Percentiles rank a stretch among this genome's conserved stretches.
phyloP scores from a whole-genome alignment of 2,113 vertebrate genomes.

The Corythornis vintsioides region DNA sequence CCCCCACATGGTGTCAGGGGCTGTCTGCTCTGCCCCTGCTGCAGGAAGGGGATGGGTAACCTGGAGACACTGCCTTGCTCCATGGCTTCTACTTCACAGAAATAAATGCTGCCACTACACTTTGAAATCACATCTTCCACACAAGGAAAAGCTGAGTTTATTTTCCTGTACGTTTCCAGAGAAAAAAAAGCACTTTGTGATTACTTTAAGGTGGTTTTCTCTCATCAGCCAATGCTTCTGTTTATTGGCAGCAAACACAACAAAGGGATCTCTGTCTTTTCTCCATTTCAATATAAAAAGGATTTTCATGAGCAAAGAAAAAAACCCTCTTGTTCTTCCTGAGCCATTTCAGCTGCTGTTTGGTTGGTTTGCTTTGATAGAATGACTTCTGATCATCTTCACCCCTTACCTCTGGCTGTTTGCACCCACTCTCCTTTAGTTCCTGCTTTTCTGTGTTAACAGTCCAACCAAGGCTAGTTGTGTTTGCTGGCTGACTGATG shows the following conservation, averaged over 20 bases:
- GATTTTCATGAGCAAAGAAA: constrained; percentile 10
- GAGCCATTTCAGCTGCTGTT: constrained; percentile 44
- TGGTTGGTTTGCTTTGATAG: background rate
- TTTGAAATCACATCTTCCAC: constrained; percentile 26
- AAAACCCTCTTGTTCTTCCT: background rate
- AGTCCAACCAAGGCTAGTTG: background rate
- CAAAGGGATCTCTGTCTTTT: constrained; percentile 8
- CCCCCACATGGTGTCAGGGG: background rate
- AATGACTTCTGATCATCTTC: background rate
- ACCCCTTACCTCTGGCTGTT: background rate
- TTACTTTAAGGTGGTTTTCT: background rate
- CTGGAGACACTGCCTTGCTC: background rate
- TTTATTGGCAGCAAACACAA: constrained; percentile 48
- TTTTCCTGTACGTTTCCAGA: background rate
- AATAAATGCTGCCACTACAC: background rate
- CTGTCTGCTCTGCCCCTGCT: background rate
- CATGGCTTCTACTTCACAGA: background rate
- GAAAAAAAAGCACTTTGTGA: background rate
- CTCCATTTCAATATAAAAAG: constrained; percentile 35
- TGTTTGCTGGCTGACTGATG: background rate
- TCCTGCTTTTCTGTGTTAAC: background rate
- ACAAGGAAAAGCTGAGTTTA: constrained; percentile 10
- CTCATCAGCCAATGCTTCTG: background rate
- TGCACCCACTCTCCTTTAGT: background rate
- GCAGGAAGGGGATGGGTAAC: background rate